phyloP scores from a whole-genome alignment of 2,888 invertebrate genomes.

The Drosophila putrida region DNA sequence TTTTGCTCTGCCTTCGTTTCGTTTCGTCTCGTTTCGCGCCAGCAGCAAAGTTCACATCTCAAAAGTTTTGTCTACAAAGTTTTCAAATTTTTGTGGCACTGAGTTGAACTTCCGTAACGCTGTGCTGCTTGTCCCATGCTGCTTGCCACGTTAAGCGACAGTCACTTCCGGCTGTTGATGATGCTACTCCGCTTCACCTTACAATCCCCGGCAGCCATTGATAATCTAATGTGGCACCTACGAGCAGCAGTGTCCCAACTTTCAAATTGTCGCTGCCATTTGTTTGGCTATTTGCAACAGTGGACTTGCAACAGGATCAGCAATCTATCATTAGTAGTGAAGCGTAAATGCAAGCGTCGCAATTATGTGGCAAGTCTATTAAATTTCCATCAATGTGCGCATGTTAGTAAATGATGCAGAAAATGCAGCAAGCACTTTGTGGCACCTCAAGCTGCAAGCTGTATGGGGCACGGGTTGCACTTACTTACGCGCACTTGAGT shows the following conservation, averaged over 20 bases:
- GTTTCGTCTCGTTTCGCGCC: constrained; percentile 62
- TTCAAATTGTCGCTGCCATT: constrained; percentile 5
- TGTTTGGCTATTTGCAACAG: constrained; percentile 5
- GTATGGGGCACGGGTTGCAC: constrained; percentile 33
- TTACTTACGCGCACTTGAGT: constrained; percentile 55
- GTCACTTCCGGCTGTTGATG: constrained; percentile 68
- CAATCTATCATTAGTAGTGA: constrained; percentile 71
- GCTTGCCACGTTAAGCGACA: constrained; percentile 49
- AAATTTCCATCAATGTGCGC: constrained; percentile 57
- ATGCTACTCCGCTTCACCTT: constrained; percentile 31
- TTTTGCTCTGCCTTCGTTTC: constrained; percentile 21
- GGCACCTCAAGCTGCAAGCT: constrained; percentile 20
- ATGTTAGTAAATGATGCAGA: constrained; percentile 72
- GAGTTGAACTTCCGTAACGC: constrained; percentile 74
- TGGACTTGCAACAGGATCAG: constrained; percentile 3
- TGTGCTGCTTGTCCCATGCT: constrained; percentile 14
- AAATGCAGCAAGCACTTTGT: constrained; percentile 49
- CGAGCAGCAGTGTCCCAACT: neutral
- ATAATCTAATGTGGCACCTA: constrained; percentile 43
- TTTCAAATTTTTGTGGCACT: constrained; percentile 79
- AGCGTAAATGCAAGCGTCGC: constrained; percentile 49
- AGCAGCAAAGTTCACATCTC: constrained; percentile 73
- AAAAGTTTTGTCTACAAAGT: constrained; percentile 82
- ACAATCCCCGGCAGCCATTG: constrained; percentile 22
- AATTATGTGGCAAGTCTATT: constrained; percentile 73